Conservation (phyloP, 2,888 invertebrate species). For the Noctuana brunneofusca region DNA sequence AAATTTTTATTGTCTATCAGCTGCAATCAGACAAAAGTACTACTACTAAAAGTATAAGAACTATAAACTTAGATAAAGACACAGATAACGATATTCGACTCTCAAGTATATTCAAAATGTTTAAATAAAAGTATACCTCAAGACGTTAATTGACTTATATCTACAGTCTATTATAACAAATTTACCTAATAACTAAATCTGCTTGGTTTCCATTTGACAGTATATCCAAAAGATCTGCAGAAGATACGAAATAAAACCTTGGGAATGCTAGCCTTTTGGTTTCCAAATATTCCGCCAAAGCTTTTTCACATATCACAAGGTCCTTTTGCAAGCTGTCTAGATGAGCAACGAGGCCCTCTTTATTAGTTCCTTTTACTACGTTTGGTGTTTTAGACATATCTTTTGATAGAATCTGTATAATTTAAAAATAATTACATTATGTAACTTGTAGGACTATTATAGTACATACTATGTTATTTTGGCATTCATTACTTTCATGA, state of each 20-base stretch:
- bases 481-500: too few species aligned
- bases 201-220: slow-evolving; percentile 98
- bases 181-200: slow-evolving; percentile 86
- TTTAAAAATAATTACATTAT: background rate
- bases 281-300: slow-evolving; percentile 97
- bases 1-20: too few species aligned
- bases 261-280: slow-evolving; percentile 98
- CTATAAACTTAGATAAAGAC: too few species aligned
- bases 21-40: too few species aligned
- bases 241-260: slow-evolving; percentile 97
- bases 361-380: slow-evolving; percentile 95
- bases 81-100: too few species aligned
- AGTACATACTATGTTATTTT: background rate
- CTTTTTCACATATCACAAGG: slow-evolving; percentile 96
- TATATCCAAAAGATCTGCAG: slow-evolving; percentile 96
- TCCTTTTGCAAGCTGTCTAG: slow-evolving; percentile 93
- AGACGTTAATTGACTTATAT: background rate
- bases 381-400: slow-evolving; percentile 92
- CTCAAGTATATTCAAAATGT: too few species aligned
- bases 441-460: background rate
- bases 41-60: too few species aligned
- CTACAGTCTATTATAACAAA: background rate
- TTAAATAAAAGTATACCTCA: too few species aligned
- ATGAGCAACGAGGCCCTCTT: slow-evolving; percentile 89
- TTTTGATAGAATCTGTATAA: slow-evolving; percentile 84